Evolutionary conservation across 2,797 vertebrate species (phyloP), one percentile per base, ranked within the genome.

Genomic region (Pyrocephalus nanus): DNA sequence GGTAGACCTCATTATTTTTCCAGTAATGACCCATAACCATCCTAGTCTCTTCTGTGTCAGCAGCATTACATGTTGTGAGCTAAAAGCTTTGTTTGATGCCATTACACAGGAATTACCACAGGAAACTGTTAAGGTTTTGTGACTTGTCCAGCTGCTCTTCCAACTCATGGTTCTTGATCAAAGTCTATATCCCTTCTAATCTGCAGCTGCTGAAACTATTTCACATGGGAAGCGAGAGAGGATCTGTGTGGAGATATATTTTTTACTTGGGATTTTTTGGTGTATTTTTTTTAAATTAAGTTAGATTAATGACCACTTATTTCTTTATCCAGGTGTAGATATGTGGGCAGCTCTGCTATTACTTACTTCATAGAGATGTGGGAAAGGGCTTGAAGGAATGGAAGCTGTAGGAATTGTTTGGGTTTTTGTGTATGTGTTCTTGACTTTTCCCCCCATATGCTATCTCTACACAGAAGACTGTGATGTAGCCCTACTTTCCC

Each of bases 341-440:
- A 4, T 47, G 17, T 11, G 34, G 51, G 27, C 15, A 47, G 15
- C 9, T 38, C 20, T 45, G 60, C 2, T 36, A 30, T 53, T 48
- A 20, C 2, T 74, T 66, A 3, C 8, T 54, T 65, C 51, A 54
- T 3, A 21, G 1, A 61, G 26, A 8, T 60, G 27, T 4, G 3
- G 29, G 65, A 32, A 74, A 57, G 6, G 9, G 3, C 5, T 45
- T 80, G 34, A 88, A 67, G 11, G 8, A 74, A 9, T 6, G 8
- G 12, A 36, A 90, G 40, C 22, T 29, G 4, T 10, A 70, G 13
- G 40, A 45, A 29, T 51, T n/a, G 0, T 19, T 64, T 88, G 4
- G 0, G 10, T 64, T 61, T 57, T 5, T 32, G 1, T 34, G 2
- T 45, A 19, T 6, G 2, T 9, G 1, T 82, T 54, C 15, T 45